A percentile compares a stretch with the other conserved stretches of the same genome.
These are phyloP conservation scores for Acleris cristana DNA, from an alignment of 2,888 invertebrate genomes.

Conservation along the genomic window DNA sequence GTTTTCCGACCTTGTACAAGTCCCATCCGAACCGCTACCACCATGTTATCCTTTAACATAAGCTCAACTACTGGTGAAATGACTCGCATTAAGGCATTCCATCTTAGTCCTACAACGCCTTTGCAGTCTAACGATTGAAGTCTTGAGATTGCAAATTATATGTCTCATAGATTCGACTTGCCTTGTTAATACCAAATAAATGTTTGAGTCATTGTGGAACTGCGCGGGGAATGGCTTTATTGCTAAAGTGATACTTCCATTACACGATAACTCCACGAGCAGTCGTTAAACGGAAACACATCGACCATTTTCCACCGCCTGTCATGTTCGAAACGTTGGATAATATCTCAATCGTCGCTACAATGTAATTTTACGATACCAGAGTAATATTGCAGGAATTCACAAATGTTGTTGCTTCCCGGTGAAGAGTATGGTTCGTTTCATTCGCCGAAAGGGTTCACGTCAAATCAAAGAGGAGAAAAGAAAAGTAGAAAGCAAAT, in stretches of 20 bases:
- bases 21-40: too few relatives aligned
- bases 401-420: neutral
- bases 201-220: constrained; percentile 10
- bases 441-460: constrained; percentile 12
- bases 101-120: too few relatives aligned
- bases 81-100: too few relatives aligned
- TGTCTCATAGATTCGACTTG: too few relatives aligned
- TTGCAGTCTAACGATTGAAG: too few relatives aligned
- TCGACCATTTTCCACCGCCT: neutral
- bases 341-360: neutral
- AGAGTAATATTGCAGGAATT: constrained; percentile 12
- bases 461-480: constrained; percentile 17
- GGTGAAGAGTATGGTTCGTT: constrained; percentile 7
- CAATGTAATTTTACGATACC: neutral
- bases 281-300: neutral
- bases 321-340: too few relatives aligned
- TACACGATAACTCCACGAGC: constrained; percentile 4
- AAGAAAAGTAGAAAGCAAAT: constrained; percentile 18
- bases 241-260: constrained; percentile 8
- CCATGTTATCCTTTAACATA: too few relatives aligned
- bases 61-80: too few relatives aligned
- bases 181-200: too few relatives aligned
- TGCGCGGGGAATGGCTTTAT: neutral
- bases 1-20: too few relatives aligned
- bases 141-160: too few relatives aligned